Percentiles rank a stretch among this genome's conserved stretches.
Evolutionary conservation across 2,888 invertebrate species (phyloP).

Genomic region (Tetragonisca angustula): DNA sequence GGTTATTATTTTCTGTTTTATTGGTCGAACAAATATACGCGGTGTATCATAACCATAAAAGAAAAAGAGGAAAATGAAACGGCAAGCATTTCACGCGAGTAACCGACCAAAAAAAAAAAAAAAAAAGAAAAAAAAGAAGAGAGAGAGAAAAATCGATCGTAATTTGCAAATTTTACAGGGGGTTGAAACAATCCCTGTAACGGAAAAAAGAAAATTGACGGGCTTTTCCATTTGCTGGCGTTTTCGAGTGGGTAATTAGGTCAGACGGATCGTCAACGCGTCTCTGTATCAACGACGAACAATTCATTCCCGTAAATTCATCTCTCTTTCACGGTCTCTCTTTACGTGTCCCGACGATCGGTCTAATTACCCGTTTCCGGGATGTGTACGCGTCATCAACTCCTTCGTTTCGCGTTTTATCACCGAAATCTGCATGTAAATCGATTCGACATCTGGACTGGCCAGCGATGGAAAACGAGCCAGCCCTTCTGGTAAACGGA

Average conservation of each 20-base stretch:
- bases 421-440: slow-evolving; percentile 43
- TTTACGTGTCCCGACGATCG: slow-evolving; percentile 61
- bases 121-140: background rate
- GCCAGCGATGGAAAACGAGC: slow-evolving; percentile 22
- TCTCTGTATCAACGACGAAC: slow-evolving; percentile 8
- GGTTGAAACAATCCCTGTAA: slow-evolving; percentile 5
- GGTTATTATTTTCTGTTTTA: slow-evolving; percentile 81
- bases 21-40: slow-evolving; percentile 67
- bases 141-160: slow-evolving; percentile 47
- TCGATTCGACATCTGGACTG: slow-evolving; percentile 32
- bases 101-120: slow-evolving; percentile 17
- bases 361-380: slow-evolving; percentile 67
- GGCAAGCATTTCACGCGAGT: slow-evolving; percentile 28
- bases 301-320: slow-evolving; percentile 64
- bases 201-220: slow-evolving; percentile 6
- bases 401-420: slow-evolving; percentile 49
- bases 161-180: slow-evolving; percentile 69
- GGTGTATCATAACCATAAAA: slow-evolving; percentile 70
- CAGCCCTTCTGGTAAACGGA: slow-evolving; percentile 16
- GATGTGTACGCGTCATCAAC: slow-evolving; percentile 37
- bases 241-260: slow-evolving; percentile 63
- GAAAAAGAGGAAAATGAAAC: background rate
- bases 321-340: slow-evolving; percentile 42
- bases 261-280: slow-evolving; percentile 51
- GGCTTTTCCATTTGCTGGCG: slow-evolving; percentile 23